These are phyloP conservation scores for Pelmatolapia mariae DNA, from an alignment of 2,113 vertebrate species.

Conservation along the genomic window DNA sequence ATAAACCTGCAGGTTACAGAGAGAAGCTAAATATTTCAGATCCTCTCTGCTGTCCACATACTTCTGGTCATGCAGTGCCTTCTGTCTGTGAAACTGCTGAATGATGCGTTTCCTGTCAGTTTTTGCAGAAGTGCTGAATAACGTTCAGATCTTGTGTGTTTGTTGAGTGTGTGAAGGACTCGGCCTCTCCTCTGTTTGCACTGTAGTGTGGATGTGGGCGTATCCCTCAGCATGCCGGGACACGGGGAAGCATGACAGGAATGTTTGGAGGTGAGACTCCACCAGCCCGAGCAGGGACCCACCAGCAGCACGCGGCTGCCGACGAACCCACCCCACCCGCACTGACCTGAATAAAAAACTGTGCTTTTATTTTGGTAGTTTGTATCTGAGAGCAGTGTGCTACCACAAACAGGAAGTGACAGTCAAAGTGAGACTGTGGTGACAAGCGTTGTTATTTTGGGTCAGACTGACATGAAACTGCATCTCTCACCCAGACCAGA, in stretches of 20 bases:
- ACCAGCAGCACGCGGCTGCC: neutral
- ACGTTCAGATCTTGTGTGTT: neutral
- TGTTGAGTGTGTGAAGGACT: neutral
- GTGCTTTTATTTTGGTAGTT: neutral
- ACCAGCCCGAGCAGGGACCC: neutral
- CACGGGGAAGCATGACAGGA: constrained; percentile 57
- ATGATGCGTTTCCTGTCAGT: neutral
- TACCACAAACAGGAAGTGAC: neutral
- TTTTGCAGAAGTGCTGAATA: neutral
- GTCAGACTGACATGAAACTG: neutral
- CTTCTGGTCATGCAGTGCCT: neutral
- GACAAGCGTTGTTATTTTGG: neutral
- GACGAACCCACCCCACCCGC: neutral
- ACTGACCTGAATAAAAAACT: neutral
- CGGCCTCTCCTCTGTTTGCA: neutral
- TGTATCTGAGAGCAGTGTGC: neutral
- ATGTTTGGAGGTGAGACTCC: constrained; percentile 43
- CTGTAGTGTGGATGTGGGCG: neutral
- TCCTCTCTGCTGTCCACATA: neutral
- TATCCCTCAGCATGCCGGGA: constrained; percentile 45
- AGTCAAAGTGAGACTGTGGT: neutral
- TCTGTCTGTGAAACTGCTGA: neutral
- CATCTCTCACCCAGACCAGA: constrained; percentile 86
- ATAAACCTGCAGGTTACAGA: neutral
- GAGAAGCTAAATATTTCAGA: neutral